Evolutionary conservation across 2,113 vertebrate species (phyloP).

Genomic region (Puntigrus tetrazona): DNA sequence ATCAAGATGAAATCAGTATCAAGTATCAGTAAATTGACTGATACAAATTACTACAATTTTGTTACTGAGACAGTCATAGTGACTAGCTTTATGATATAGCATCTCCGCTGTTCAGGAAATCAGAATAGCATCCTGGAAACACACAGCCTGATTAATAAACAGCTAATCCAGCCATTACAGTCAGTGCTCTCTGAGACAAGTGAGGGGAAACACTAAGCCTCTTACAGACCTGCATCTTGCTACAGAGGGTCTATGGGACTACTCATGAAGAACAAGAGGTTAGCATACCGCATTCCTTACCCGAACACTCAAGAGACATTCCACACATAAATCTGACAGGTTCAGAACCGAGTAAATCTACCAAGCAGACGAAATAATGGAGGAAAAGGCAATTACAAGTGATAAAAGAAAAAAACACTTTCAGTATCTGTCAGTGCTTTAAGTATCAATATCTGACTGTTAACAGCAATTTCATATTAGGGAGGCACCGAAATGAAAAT

Average conservation of each 20-base stretch:
- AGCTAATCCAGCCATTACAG: background rate
- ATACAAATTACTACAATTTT: background rate
- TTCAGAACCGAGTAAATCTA: background rate
- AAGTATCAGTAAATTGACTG: background rate
- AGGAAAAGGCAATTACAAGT: no score
- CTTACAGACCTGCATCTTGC: background rate
- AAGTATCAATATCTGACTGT: no score
- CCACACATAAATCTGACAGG: background rate
- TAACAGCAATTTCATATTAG: no score
- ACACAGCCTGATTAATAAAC: background rate
- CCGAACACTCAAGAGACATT: background rate
- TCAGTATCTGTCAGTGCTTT: no score
- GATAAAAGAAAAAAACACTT: no score
- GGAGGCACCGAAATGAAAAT: no score
- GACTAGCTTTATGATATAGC: background rate
- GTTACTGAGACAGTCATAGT: background rate
- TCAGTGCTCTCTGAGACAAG: background rate
- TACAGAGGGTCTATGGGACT: background rate
- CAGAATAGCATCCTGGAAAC: background rate
- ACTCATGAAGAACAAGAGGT: background rate
- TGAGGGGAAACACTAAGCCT: background rate
- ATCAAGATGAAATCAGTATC: background rate
- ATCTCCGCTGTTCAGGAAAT: background rate
- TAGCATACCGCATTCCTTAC: background rate
- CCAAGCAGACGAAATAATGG: background rate